These are phyloP conservation scores for Apamea sordens DNA, from an alignment of 2,888 invertebrate species.

Conservation along the genomic window DNA sequence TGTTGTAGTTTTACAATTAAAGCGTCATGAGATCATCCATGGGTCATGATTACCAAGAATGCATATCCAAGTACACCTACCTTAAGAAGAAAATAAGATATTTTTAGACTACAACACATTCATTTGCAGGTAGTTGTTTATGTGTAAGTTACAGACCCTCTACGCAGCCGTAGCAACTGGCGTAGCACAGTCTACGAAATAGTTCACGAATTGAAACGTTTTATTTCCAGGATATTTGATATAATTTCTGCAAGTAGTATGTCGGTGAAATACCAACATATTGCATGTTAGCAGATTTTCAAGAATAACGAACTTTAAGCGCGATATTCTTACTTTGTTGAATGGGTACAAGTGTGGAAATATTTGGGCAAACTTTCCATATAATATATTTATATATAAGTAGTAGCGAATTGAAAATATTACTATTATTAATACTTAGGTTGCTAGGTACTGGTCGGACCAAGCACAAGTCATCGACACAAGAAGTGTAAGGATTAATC, in stretches of 20 bases:
- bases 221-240: conserved; percentile 1
- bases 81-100: neutral
- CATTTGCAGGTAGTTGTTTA: neutral
- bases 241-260: neutral
- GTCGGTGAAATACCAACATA: neutral
- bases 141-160: conserved; percentile 7
- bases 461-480: neutral
- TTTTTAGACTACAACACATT: neutral
- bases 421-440: neutral
- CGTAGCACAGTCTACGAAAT: conserved; percentile 29
- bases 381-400: neutral
- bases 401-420: no score
- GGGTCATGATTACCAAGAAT: neutral
- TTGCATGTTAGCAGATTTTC: neutral
- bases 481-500: neutral
- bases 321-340: neutral
- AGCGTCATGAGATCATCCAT: neutral
- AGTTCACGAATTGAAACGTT: conserved; percentile 6
- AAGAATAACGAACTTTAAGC: neutral
- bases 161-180: conserved; percentile 23
- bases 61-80: neutral
- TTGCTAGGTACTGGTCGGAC: neutral
- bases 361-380: conserved; percentile 12
- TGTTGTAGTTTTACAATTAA: neutral
- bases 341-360: neutral